Base-by-base conservation (phyloP, 92 coral and sea anemone genomes). In the Bergia puertoricense region DNA sequence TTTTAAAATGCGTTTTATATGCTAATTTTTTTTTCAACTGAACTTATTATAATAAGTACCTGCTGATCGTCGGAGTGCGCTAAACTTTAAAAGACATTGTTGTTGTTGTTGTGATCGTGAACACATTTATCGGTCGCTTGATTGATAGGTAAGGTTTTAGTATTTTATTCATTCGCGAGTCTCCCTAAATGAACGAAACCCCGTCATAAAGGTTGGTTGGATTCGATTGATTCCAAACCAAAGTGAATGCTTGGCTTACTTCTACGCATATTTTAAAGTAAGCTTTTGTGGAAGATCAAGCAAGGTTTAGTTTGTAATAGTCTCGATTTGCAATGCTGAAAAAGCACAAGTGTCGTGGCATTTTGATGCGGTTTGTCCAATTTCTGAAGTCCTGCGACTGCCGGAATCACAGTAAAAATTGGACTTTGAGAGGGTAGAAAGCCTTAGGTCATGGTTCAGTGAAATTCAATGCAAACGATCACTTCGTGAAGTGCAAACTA, bases 21-120 rank as follows among this genome's bases (percentile, higher is more conserved):
- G 81, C 81, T 62, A 80, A 80, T 80, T 37, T 81, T 40, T 81
- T 40, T 54, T 7, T 20, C 57, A 79, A 46, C 37, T n/a, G 11
- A 69, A 22, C 48, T 69, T 67, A 13, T 67, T 22, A 68, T 65
- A 62, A 43, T 62, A 67, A 83, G 8, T 62, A 81, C 75, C 75
- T 81, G 85, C 75, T 81, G 73, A 59, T n/a, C 77, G 8, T 5
- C 59, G 15, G 77, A 7, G 62, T 45, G 77, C 86, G 86, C 86
- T 83, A 44, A 67, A 68, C 77, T 83, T 71, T 71, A 46, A 68
- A 72, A 67, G 46, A 50, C 77, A 74, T 8, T 6, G 39, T 23
- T 72, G 37, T 50, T 37, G 44, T 10, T 71, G 68, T 45, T 15
- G 59, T 9, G 45, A 41, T 39, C n/a, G 45, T 5, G n/a, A 8